Evolutionary conservation across 2,797 vertebrate genomes (phyloP).

Genomic region (Lagothrix lagotricha): DNA sequence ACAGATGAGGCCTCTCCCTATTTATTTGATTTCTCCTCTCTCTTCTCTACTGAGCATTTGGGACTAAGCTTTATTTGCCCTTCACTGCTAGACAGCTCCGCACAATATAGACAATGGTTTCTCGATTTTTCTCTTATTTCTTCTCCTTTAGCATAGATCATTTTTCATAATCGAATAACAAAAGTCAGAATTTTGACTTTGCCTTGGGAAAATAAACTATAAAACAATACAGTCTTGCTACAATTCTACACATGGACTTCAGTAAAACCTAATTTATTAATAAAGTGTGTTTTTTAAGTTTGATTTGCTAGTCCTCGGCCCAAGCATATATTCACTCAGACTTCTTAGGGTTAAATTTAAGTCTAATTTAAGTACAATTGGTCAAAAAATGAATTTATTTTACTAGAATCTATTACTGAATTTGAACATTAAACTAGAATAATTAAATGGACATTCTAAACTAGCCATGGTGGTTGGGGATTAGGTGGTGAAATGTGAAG

Average conservation of each 20-base stretch:
- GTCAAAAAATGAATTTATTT: not conserved
- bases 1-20: not conserved
- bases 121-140: not conserved
- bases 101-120: not conserved
- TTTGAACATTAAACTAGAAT: not conserved
- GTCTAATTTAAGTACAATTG: not conserved
- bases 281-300: not conserved
- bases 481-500: not conserved
- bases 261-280: not conserved
- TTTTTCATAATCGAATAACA: not conserved
- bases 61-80: not conserved
- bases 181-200: not conserved
- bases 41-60: not conserved
- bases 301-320: not conserved
- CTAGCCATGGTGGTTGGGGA: not conserved
- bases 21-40: not conserved
- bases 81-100: not conserved
- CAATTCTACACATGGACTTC: not conserved
- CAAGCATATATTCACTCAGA: not conserved
- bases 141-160: not conserved
- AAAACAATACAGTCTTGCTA: not conserved
- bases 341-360: not conserved
- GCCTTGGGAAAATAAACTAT: not conserved
- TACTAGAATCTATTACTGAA: not conserved
- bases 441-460: not conserved